Percentiles rank a stretch among this genome's conserved stretches.
These are phyloP conservation scores for Heliangelus exortis DNA, from an alignment of 2,797 vertebrate genomes.

Conservation along the genomic window DNA sequence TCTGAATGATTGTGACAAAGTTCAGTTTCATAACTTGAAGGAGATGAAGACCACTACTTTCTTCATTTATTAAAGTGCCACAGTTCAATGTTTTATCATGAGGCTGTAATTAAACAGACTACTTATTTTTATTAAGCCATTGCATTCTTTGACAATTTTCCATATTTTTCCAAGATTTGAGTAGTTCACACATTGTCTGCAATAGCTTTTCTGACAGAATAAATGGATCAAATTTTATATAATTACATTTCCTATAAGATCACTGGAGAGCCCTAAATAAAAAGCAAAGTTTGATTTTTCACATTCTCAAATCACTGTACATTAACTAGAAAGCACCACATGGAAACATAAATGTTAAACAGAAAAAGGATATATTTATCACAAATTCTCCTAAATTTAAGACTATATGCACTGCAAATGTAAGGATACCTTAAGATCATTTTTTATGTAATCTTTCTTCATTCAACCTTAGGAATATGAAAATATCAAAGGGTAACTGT, in stretches of 20 bases:
- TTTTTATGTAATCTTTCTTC: neutral
- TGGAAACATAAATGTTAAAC: neutral
- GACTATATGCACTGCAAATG: neutral
- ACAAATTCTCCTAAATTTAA: neutral
- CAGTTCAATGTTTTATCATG: neutral
- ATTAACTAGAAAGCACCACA: neutral
- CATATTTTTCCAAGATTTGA: neutral
- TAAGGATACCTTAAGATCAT: neutral
- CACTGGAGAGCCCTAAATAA: neutral
- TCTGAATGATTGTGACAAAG: neutral
- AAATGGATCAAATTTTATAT: neutral
- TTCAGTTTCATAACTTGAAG: neutral
- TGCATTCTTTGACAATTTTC: neutral
- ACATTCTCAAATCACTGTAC: neutral
- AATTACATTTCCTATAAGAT: neutral
- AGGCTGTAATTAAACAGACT: neutral
- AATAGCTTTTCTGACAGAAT: neutral
- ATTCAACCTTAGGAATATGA: neutral
- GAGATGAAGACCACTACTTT: neutral
- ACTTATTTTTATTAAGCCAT: neutral
- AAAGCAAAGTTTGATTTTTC: neutral
- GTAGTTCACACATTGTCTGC: neutral
- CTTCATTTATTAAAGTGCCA: neutral
- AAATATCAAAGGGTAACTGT: neutral
- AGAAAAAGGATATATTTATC: neutral